Percentiles rank a stretch among this genome's conserved stretches.
These are phyloP conservation scores for Zelostemma sp. DNA, from an alignment of 1,140 invertebrate species.

Conservation along the genomic window DNA sequence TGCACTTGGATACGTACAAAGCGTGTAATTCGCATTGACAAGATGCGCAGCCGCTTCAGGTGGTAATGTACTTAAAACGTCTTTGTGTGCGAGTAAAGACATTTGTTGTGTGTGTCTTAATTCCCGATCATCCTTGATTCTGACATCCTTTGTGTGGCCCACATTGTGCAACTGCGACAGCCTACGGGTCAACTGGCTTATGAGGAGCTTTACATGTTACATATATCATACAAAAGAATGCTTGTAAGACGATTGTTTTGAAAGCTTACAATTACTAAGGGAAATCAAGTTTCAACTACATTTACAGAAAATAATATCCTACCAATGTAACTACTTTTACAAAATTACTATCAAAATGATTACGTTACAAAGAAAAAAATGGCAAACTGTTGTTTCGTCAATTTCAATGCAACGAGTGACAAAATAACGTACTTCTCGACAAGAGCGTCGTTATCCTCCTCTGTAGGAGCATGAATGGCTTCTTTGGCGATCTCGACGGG, in stretches of 20 bases:
- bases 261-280: no score
- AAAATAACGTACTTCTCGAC: slow-evolving; percentile 65
- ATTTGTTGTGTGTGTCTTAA: slow-evolving; percentile 79
- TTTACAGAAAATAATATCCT: no score
- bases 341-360: no score
- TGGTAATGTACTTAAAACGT: slow-evolving; percentile 76
- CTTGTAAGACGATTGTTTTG: not conserved
- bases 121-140: slow-evolving; percentile 80
- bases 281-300: no score
- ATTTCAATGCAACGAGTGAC: no score
- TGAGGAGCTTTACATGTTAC: slow-evolving; percentile 36
- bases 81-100: slow-evolving; percentile 77
- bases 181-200: slow-evolving; percentile 70
- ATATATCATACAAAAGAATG: not conserved
- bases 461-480: slow-evolving; percentile 56
- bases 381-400: no score
- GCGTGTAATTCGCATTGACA: slow-evolving; percentile 78
- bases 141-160: slow-evolving; percentile 79
- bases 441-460: slow-evolving; percentile 59
- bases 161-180: slow-evolving; percentile 81
- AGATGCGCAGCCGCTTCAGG: slow-evolving; percentile 77
- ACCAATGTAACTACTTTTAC: no score
- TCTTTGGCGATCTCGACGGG: slow-evolving; percentile 64
- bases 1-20: slow-evolving; percentile 73
- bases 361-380: no score